Percentiles rank a stretch among this genome's conserved stretches.
Evolutionary conservation across 2,797 vertebrate genomes (phyloP).

Genomic region (Danio albolineatus): DNA sequence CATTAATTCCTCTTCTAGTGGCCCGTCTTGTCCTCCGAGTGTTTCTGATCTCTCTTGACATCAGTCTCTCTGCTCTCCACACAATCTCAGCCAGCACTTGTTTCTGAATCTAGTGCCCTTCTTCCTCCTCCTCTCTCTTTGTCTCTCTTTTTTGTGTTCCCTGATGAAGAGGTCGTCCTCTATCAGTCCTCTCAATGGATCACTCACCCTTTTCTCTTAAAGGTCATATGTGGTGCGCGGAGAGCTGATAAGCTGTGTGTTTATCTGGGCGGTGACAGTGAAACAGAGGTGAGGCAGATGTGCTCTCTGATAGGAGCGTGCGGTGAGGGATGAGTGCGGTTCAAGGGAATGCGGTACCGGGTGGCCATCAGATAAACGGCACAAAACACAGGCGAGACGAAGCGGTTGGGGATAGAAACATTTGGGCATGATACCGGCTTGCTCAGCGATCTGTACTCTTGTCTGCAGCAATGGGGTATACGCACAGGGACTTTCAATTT

Average conservation of each 20-base stretch:
- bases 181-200: conserved; percentile 68
- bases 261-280: conserved; percentile 73
- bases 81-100: conserved; percentile 23
- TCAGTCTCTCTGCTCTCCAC: conserved; percentile 7
- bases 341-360: neutral
- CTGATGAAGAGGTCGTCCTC: conserved; percentile 75
- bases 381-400: conserved; percentile 57
- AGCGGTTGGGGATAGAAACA: conserved; percentile 39
- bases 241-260: conserved; percentile 67
- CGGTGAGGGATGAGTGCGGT: conserved; percentile 49
- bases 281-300: conserved; percentile 60
- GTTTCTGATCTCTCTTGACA: conserved; percentile 8
- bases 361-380: conserved; percentile 69
- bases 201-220: conserved; percentile 71
- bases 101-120: conserved; percentile 22
- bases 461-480: neutral
- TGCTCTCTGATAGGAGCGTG: conserved; percentile 61
- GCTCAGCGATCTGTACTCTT: conserved; percentile 49
- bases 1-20: neutral
- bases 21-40: neutral
- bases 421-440: conserved; percentile 51
- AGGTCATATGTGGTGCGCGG: conserved; percentile 68
- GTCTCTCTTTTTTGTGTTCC: conserved; percentile 32
- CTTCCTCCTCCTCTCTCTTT: conserved; percentile 45
- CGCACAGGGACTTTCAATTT: no score